Base-by-base conservation (phyloP, 1,140 invertebrate genomes). In the Euura saliciscinereae region DNA sequence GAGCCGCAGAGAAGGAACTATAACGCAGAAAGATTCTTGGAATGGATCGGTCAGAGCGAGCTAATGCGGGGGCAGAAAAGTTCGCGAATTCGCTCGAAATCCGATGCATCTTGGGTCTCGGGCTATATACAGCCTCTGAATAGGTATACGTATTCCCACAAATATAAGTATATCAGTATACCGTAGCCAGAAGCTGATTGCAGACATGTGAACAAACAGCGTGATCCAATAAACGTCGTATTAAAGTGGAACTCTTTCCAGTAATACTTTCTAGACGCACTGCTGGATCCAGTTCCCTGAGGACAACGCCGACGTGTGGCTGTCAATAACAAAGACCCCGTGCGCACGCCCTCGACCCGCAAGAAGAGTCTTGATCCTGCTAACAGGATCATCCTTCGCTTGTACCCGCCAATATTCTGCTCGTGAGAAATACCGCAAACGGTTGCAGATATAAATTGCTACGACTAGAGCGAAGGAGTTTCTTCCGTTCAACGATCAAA, bases 301-400 rank as follows among this genome's bases (percentile, higher is more conserved):
- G 75, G 77, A 75, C 65, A 44, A 45, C 42, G 46, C 44, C 59
- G 71, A 68, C 69, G 65, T 70, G 64, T 44, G 65, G 71, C 73
- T 66, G 64, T 59, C 68, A 74, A 77, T 76, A 77, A 75, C 67
- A 74, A 72, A 71, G 69, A 69, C 73, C 71, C 69, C 73, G 68
- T 51, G 71, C 73, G 42, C 2, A 2, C 64, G 10, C 46, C 46
- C 72, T 45, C 44, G 44, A 72, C 51, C 51, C 51, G 51, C 28
- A 28, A 59, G 51, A 59, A 59, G 74, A 80, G 75, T 73, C 75
- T 76, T 83, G 79, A 83, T 83, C 81, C 81, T 81, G 81, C 82
- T 83, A 82, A 80, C 78, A 42, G 79, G 79, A 83, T 81, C 77
- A 83, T 80, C 75, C 76, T 64, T n/a, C 44, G 28, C 28, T 28